Base-by-base conservation (phyloP, 2,797 vertebrate species). In the Gouania willdenowi region DNA sequence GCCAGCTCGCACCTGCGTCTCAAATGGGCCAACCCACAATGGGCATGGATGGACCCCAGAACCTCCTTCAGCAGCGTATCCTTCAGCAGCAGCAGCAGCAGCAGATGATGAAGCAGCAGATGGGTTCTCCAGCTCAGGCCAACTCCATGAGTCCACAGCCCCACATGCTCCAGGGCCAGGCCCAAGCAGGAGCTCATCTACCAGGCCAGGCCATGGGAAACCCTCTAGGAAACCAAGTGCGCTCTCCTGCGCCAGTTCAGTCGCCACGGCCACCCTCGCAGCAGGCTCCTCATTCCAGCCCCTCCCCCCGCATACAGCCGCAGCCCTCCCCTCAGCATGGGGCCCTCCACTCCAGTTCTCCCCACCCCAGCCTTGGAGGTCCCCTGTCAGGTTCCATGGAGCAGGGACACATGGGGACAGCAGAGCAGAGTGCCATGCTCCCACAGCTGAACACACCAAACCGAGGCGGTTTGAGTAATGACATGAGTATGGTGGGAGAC, bases 391-490 rank as follows among this genome's bases (percentile, higher is more conserved):
- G 90, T 77, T 82, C 93, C 64, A 89, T 97, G 89, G 94, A 98
- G 77, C 95, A 94, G 87, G 93, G 91, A 70, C 94, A 95, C 81
- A 83, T 98, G 86, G 92, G 93, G 49, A 91, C 90, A 43, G 87
- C 92, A 0, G 96, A 98, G 85, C 95, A 98, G 89, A 98, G 92
- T 74, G 95, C 96, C 77, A 98, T 98, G 97, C 94, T 98, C 59
- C 93, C 95, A 3, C 97, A 98, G 75, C 91, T 98, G 38, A 94
- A 94, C 81, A 92, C 94, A 46, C 93, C 94, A 24, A 92, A 77
- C 79, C 90, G 93, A 73, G 91, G 88, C 28, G 90, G 90, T 35
- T 85, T 97, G 75, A 89, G 91, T 70, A 93, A 87, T 71, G 95
- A 98, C 81, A 90, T 98, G 79, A 81, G 87, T 75, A 87, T 98